Evolutionary conservation across 2,113 vertebrate genomes (phyloP).

Genomic region (Phocoena sinus): DNA sequence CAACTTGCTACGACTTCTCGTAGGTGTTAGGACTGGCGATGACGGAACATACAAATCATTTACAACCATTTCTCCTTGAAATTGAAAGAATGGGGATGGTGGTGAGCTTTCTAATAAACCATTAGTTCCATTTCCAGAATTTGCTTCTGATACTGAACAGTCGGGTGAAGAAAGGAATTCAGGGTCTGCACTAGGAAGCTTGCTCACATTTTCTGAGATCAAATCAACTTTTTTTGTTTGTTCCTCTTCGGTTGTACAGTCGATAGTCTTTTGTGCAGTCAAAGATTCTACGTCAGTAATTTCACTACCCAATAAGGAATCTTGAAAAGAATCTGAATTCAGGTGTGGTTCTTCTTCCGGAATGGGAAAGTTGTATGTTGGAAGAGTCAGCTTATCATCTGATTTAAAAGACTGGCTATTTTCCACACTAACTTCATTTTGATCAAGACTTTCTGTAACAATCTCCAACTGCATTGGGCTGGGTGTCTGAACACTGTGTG

Average conservation of each 20-base stretch:
- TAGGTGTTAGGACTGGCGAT: background rate
- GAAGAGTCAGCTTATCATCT: background rate
- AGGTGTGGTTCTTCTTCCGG: conserved; percentile 34
- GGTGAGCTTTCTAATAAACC: conserved; percentile 53
- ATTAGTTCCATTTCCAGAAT: conserved; percentile 65
- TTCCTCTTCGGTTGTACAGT: conserved; percentile 46
- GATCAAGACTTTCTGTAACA: background rate
- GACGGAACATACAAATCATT: conserved; percentile 88
- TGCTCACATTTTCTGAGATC: conserved; percentile 6
- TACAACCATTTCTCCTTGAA: conserved; percentile 89
- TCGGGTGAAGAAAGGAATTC: conserved; percentile 30
- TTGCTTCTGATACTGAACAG: conserved; percentile 35
- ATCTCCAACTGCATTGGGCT: background rate
- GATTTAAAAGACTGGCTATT: background rate
- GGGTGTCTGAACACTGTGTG: background rate
- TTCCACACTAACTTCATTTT: background rate
- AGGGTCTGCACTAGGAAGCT: background rate
- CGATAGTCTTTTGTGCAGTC: background rate
- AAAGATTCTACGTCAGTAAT: background rate
- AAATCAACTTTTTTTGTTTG: conserved; percentile 49
- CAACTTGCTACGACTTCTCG: conserved; percentile 58
- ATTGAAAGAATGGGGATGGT: conserved; percentile 61
- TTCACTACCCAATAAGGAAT: conserved; percentile 18
- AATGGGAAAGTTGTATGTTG: background rate
- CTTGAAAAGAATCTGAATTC: conserved; percentile 33